Conservation (phyloP, 2,113 vertebrate genomes). For the Vidua macroura region DNA sequence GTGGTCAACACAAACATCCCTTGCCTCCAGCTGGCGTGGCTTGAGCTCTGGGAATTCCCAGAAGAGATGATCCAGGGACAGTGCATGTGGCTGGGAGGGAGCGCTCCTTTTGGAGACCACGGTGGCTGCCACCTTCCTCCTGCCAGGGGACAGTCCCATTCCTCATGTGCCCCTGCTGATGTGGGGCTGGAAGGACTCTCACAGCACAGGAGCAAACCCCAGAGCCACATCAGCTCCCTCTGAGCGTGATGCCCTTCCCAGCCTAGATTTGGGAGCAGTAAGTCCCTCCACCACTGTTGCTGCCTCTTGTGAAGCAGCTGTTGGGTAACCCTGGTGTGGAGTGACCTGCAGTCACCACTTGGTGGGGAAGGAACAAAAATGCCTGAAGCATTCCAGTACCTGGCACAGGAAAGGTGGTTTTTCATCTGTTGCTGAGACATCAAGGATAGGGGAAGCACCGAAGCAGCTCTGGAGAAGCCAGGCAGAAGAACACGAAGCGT, state of each 20-base stretch:
- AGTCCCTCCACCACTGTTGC: neutral
- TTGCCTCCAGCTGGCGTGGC: neutral
- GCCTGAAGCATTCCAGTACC: neutral
- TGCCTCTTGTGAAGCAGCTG: neutral
- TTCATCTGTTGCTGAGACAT: slow-evolving; percentile 13
- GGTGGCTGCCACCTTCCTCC: neutral
- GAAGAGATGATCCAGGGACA: neutral
- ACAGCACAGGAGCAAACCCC: neutral
- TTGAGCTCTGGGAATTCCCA: neutral
- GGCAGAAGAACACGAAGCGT: neutral
- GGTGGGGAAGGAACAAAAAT: neutral
- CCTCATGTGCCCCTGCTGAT: neutral
- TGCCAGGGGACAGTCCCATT: neutral
- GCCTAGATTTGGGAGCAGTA: neutral
- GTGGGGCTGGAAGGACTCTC: neutral
- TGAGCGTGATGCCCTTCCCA: neutral
- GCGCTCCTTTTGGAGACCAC: rapidly evolving
- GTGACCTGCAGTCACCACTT: neutral
- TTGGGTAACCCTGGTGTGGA: neutral
- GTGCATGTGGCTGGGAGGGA: rapidly evolving
- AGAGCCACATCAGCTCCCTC: neutral
- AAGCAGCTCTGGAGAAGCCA: neutral
- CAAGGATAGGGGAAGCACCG: slow-evolving; percentile 21
- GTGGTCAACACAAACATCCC: neutral
- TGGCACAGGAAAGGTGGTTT: neutral